Evolutionary conservation across 2,797 vertebrate genomes (phyloP).

Genomic region (Dromococcyx pavoninus): DNA sequence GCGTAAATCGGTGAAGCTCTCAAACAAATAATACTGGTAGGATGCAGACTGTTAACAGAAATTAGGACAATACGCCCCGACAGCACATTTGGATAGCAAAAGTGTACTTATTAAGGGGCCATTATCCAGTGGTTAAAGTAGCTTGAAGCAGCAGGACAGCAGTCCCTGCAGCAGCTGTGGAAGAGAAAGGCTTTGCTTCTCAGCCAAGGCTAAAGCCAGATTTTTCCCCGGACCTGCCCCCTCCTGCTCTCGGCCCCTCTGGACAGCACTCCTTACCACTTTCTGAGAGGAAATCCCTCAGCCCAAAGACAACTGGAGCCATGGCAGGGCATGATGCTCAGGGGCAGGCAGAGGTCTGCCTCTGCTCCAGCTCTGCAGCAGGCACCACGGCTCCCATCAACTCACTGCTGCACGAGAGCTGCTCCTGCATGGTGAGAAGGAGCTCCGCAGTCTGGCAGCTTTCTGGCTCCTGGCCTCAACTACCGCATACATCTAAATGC

Average conservation of each 20-base stretch:
- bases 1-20: neutral
- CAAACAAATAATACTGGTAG: conserved; percentile 41
- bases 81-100: neutral
- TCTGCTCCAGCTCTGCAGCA: neutral
- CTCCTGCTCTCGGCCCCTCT: neutral
- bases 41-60: conserved; percentile 1
- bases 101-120: neutral
- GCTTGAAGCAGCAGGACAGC: neutral
- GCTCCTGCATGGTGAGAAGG: accelerated
- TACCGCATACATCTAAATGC: accelerated
- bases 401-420: accelerated
- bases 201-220: neutral
- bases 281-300: accelerated
- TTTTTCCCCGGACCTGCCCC: neutral
- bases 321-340: accelerated
- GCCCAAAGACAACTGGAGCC: accelerated
- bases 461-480: neutral
- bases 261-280: neutral
- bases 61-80: conserved; percentile 28
- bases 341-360: neutral
- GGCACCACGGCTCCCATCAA: neutral
- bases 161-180: neutral
- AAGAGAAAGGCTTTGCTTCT: neutral
- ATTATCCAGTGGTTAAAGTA: neutral
- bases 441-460: neutral